Evolutionary conservation across 35 echinoderm and acorn worm genomes (phyloP).

Genomic region (Anneissia japonica): DNA sequence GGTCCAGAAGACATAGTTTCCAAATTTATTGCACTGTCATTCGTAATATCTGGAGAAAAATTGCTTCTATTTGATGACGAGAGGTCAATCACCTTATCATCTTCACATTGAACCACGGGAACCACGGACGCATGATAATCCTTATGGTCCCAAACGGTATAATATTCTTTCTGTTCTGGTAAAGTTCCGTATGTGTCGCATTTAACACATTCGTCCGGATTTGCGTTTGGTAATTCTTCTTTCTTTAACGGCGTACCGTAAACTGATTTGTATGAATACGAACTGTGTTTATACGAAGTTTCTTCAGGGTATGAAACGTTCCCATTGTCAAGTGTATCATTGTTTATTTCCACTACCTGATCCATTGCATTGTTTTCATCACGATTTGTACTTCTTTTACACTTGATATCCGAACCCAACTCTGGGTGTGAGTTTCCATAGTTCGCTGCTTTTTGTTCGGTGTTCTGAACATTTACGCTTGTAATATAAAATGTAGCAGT

Average conservation of each 20-base stretch:
- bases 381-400: background rate
- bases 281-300: background rate
- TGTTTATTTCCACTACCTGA: background rate
- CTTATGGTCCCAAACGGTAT: background rate
- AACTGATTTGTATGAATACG: background rate
- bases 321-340: background rate
- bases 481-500: slow-evolving; percentile 2
- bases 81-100: background rate
- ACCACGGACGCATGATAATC: background rate
- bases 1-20: background rate
- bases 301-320: background rate
- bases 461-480: background rate
- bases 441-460: background rate
- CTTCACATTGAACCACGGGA: background rate
- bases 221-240: background rate
- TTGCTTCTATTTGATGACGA: background rate
- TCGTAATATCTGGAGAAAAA: background rate
- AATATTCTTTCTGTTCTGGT: background rate
- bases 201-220: too few species aligned
- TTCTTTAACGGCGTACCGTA: background rate
- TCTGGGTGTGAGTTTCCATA: background rate
- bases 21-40: background rate
- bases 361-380: background rate
- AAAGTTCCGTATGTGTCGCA: too few species aligned
- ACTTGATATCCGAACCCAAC: background rate